Evolutionary conservation across 2,888 invertebrate genomes (phyloP).

Genomic region (Spodoptera picta): DNA sequence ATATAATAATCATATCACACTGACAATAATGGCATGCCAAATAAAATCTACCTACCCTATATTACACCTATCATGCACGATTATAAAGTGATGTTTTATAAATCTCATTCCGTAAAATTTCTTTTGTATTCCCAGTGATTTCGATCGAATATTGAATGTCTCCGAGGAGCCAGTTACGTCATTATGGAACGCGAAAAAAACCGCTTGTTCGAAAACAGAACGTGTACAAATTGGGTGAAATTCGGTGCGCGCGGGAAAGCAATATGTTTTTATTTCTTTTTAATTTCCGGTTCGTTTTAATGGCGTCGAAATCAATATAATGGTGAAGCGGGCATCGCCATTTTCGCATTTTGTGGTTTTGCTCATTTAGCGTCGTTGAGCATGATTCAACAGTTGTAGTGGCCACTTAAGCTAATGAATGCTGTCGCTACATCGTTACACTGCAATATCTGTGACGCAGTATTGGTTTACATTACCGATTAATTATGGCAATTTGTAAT

Average conservation of each 20-base stretch:
- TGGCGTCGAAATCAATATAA: slow-evolving; percentile 88
- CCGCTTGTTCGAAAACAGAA: slow-evolving; percentile 81
- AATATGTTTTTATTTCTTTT: slow-evolving; percentile 88
- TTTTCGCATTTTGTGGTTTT: slow-evolving; percentile 86
- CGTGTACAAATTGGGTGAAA: slow-evolving; percentile 86
- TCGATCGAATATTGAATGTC: slow-evolving; percentile 55
- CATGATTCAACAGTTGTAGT: slow-evolving; percentile 66
- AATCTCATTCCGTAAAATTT: slow-evolving; percentile 13
- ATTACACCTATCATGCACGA: slow-evolving; percentile 66
- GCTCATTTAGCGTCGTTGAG: slow-evolving; percentile 84
- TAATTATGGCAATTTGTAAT: too few relatives aligned
- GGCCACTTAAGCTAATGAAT: slow-evolving; percentile 71
- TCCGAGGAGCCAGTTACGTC: slow-evolving; percentile 52
- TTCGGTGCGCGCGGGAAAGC: slow-evolving; percentile 86
- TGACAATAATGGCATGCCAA: slow-evolving; percentile 87
- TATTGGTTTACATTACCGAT: slow-evolving; percentile 8
- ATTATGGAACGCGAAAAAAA: slow-evolving; percentile 65
- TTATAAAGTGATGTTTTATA: slow-evolving; percentile 57
- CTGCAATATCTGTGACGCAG: slow-evolving; percentile 57
- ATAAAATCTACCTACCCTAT: slow-evolving; percentile 86
- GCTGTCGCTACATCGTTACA: slow-evolving; percentile 73
- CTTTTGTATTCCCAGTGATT: slow-evolving; percentile 12
- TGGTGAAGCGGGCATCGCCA: slow-evolving; percentile 82
- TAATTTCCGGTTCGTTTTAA: slow-evolving; percentile 88
- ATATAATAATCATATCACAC: slow-evolving; percentile 87